These are phyloP conservation scores for Champsocephalus esox DNA, from an alignment of 2,797 vertebrate species.

Conservation along the genomic window DNA sequence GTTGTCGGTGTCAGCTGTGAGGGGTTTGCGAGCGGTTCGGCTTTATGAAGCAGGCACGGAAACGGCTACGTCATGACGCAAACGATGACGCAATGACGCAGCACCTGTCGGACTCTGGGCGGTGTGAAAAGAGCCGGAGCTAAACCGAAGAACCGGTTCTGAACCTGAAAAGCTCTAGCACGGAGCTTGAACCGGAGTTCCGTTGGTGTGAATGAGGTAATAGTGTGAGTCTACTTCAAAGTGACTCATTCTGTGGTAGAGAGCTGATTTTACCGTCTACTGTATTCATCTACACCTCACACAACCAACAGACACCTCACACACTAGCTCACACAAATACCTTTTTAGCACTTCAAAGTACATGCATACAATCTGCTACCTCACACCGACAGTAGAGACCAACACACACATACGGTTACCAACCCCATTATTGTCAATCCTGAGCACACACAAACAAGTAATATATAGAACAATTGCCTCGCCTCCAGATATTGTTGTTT, in stretches of 20 bases:
- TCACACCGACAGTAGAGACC: constrained; percentile 4
- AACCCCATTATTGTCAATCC: constrained; percentile 7
- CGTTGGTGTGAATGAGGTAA: too few species aligned
- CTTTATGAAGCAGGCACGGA: too few species aligned
- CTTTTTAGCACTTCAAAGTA: constrained; percentile 46
- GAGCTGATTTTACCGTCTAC: constrained; percentile 20
- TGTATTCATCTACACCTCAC: constrained; percentile 37
- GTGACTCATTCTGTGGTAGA: constrained; percentile 7
- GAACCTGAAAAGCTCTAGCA: too few species aligned
- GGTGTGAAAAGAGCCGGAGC: too few species aligned
- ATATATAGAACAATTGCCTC: constrained; percentile 18
- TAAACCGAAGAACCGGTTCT: too few species aligned
- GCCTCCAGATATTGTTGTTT: constrained; percentile 18
- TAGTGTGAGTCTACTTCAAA: constrained; percentile 50
- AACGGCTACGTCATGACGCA: too few species aligned
- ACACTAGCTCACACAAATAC: constrained; percentile 28
- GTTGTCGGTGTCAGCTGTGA: too few species aligned
- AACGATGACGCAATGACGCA: too few species aligned
- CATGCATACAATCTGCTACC: constrained; percentile 36
- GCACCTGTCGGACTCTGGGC: too few species aligned
- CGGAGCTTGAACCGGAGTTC: too few species aligned
- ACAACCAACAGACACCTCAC: constrained; percentile 26
- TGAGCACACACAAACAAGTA: constrained; percentile 12
- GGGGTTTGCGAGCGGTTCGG: too few species aligned
- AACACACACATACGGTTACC: constrained; percentile 15